phyloP scores from a whole-genome alignment of 1,140 invertebrate species.

The Hypothenemus hampei region DNA sequence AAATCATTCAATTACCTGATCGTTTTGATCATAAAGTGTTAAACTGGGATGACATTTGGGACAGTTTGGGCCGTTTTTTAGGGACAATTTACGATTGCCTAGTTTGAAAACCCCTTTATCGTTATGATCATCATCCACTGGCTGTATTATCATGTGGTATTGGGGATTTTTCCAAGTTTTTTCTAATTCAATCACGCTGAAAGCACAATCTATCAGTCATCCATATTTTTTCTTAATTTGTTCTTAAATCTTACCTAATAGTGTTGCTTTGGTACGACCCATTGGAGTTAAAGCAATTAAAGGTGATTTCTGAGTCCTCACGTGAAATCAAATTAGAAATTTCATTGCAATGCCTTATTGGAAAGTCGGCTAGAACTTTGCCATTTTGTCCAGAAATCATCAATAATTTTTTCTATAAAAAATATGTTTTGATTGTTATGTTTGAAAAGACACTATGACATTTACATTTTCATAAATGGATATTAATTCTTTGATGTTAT shows the following conservation, averaged over 20 bases:
- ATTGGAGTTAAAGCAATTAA: slow-evolving; percentile 5
- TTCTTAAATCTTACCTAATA: no score
- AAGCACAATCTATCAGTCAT: no score
- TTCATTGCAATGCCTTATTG: slow-evolving; percentile 6
- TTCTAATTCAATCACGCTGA: slow-evolving; percentile 11
- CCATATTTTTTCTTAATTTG: no score
- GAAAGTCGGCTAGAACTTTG: slow-evolving; percentile 23
- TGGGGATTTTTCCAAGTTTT: slow-evolving; percentile 10
- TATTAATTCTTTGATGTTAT: slow-evolving; percentile 63
- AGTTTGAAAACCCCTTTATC: background rate
- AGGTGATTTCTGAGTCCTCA: background rate
- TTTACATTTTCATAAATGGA: slow-evolving; percentile 51
- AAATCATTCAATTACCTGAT: slow-evolving; percentile 6
- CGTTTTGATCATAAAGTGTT: slow-evolving; percentile 15
- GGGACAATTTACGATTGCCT: slow-evolving; percentile 6
- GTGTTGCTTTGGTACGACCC: no score
- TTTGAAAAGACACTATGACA: slow-evolving; percentile 23
- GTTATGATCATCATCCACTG: background rate
- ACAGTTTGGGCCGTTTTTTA: slow-evolving; percentile 17
- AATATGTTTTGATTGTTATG: background rate
- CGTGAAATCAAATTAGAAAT: background rate
- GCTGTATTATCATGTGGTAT: slow-evolving; percentile 13
- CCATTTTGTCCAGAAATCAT: slow-evolving; percentile 29
- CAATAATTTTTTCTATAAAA: slow-evolving; percentile 18
- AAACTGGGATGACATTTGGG: slow-evolving; percentile 16